A percentile compares a stretch with the other conserved stretches of the same genome.
These are phyloP conservation scores for Oostethus manadensis DNA, from an alignment of 2,113 vertebrate species.

Conservation along the genomic window DNA sequence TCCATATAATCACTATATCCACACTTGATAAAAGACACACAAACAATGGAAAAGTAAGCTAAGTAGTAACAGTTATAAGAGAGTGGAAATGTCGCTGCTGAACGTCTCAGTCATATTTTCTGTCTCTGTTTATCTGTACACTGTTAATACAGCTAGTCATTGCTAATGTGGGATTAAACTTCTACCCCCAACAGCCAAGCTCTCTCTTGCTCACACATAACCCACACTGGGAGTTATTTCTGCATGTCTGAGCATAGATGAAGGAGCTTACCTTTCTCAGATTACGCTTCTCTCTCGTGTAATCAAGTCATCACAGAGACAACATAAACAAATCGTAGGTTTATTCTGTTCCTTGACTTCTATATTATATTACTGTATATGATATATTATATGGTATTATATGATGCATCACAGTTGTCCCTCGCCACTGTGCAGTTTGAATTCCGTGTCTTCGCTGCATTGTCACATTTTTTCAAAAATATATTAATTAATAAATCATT, in stretches of 20 bases:
- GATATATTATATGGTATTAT: too few relatives aligned
- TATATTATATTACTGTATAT: too few relatives aligned
- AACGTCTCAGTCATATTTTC: constrained; percentile 22
- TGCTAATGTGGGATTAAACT: constrained; percentile 26
- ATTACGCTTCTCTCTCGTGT: too few relatives aligned
- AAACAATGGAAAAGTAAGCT: constrained; percentile 10
- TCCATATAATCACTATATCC: constrained; percentile 57
- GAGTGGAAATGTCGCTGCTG: constrained; percentile 22
- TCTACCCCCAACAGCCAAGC: background rate
- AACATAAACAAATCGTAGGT: too few relatives aligned
- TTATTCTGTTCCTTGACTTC: too few relatives aligned
- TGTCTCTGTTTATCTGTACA: constrained; percentile 12
- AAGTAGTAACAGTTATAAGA: constrained; percentile 4
- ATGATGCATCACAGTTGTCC: too few relatives aligned
- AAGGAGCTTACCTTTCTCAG: too few relatives aligned
- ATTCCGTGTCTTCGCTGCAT: too few relatives aligned
- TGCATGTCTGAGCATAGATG: background rate
- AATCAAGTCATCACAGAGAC: too few relatives aligned
- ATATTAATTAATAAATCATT: too few relatives aligned
- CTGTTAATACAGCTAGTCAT: constrained; percentile 35
- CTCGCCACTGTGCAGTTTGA: too few relatives aligned
- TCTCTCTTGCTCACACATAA: constrained; percentile 2
- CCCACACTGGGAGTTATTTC: background rate
- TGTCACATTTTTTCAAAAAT: too few relatives aligned
- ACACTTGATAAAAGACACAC: constrained; percentile 46